Percentiles rank a stretch among this genome's conserved stretches.
phyloP scores from a whole-genome alignment of 23 tunicate species.

The Ciona savignyi region DNA sequence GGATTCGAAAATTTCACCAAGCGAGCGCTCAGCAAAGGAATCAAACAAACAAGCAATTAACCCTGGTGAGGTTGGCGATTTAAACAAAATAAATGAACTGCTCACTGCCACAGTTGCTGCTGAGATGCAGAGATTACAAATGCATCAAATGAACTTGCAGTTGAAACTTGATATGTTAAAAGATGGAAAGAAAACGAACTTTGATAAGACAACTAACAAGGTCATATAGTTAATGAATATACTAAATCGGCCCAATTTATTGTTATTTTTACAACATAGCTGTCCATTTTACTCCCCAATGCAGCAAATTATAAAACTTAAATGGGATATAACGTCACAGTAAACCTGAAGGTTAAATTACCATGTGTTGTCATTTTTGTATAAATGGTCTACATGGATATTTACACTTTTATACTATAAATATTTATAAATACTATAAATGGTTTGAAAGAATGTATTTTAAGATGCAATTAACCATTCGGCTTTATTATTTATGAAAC shows the following conservation, averaged over 20 bases:
- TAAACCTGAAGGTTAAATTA: no score
- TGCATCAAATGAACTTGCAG: slow-evolving; percentile 25
- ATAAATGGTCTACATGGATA: no score
- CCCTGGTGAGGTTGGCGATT: slow-evolving; percentile 18
- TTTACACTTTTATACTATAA: no score
- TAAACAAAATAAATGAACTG: slow-evolving; percentile 47
- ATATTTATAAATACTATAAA: no score
- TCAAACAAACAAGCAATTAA: neutral
- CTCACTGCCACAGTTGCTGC: slow-evolving; percentile 44
- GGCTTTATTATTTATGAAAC: no score
- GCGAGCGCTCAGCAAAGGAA: neutral
- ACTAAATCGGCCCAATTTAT: neutral
- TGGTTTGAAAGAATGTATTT: no score
- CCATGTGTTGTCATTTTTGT: no score
- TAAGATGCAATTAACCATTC: no score
- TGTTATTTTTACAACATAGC: neutral
- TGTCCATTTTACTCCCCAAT: neutral
- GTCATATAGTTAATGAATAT: no score
- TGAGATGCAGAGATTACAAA: slow-evolving; percentile 49
- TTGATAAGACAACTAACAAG: no score
- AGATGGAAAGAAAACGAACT: neutral
- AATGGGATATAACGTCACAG: no score
- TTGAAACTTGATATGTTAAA: slow-evolving; percentile 25
- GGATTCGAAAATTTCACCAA: neutral
- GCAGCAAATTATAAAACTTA: no score